Evolutionary conservation across 1,140 invertebrate genomes (phyloP), one percentile per base, ranked within the genome.

Genomic region (Caenorhabditis briggsae): DNA sequence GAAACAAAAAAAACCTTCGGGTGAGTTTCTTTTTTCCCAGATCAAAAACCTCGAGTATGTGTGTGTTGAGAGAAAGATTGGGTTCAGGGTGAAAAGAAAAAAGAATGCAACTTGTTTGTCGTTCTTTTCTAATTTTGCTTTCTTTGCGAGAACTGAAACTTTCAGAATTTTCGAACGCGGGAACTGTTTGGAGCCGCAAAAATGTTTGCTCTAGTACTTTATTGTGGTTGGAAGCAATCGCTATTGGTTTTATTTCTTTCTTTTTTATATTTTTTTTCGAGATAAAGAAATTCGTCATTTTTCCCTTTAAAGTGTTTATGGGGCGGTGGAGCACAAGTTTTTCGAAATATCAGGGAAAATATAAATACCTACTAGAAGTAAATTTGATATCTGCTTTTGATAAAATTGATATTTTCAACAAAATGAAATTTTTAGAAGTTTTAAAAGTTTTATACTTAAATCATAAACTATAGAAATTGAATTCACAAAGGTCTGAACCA

Each of bases 41-140:
- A 56, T 58, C 65, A 48, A 41, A 59, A 64, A 64, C 56, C 56
- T 59, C 48, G 50, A 86, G 56, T 20, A 25, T 48, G 78, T 56
- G 23, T 23, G 55, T 48, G 78, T 33, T 7, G 14, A 58, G 14
- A 46, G 23, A 41, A 23, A 82, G 50, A 20, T 6, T 50, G 41
- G 25, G 18, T 33, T 33, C 33, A 33, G 5, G 23, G 70, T 16
- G 11, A 53, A 50, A 74, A 12, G n/a, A 82, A 23, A 58, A 55
- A 58, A 55, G 78, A 41, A 82, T 82, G 41, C 55, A 83, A 83
- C 55, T 83, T 61, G 58, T 59, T 83, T 58, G 82, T 46, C 58
- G 55, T 46, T 43, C 82, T 41, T 16, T 59, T 83, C 20, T 33
- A 48, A n/a, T 33, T 33, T 33, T 3, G 3, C 33, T 33, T 12